Conservation (phyloP, 2,888 invertebrate species). For the Meta bourneti region DNA sequence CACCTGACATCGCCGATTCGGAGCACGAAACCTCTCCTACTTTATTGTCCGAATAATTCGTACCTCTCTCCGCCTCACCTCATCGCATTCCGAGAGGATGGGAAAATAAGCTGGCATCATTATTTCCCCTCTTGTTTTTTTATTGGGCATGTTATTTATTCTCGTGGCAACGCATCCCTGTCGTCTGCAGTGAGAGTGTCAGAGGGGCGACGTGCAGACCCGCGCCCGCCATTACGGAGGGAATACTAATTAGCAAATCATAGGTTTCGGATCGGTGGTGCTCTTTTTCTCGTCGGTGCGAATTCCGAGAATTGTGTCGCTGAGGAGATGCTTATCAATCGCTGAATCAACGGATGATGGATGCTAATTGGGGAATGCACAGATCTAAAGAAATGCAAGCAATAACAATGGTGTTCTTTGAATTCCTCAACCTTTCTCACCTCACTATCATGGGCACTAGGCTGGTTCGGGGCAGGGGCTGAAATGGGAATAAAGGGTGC, state of each 20-base stretch:
- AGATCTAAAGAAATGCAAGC: neutral
- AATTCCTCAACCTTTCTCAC: no score
- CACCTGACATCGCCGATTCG: constrained; percentile 44
- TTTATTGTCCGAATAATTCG: constrained; percentile 72
- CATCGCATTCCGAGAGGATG: constrained; percentile 52
- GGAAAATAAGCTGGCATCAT: constrained; percentile 33
- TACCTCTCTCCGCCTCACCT: neutral
- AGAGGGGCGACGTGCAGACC: constrained; percentile 31
- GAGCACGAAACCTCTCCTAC: constrained; percentile 63
- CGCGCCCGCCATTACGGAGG: constrained; percentile 7
- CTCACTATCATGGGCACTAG: no score
- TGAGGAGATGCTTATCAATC: constrained; percentile 39
- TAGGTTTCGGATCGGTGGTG: constrained; percentile 20
- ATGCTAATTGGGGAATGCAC: constrained; percentile 29
- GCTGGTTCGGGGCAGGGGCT: no score
- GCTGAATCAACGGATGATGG: constrained; percentile 11
- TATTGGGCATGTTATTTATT: neutral
- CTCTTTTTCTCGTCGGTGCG: constrained; percentile 21
- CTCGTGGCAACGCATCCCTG: neutral
- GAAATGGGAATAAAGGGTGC: no score
- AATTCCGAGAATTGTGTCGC: constrained; percentile 22
- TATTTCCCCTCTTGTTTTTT: constrained; percentile 9
- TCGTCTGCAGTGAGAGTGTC: constrained; percentile 51
- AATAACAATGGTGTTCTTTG: no score
- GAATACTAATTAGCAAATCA: constrained; percentile 53